Conservation (phyloP, 2,797 vertebrate genomes). For the Ambastaia sidthimunki region DNA sequence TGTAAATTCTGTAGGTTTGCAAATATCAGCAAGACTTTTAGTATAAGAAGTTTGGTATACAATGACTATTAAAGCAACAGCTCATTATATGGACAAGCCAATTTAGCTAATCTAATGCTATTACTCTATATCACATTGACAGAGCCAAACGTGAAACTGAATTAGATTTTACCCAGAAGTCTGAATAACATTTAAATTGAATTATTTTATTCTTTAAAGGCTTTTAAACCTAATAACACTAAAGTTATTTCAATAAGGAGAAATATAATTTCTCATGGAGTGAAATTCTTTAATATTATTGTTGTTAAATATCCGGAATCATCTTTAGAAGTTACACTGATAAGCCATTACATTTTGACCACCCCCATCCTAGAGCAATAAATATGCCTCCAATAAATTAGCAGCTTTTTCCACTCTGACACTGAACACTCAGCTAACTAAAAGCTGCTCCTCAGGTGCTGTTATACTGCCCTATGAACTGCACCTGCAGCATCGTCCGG, state of each 20-base stretch:
- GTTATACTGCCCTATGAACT: too few relatives aligned
- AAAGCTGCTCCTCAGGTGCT: too few relatives aligned
- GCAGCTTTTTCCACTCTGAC: too few relatives aligned
- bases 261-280: neutral
- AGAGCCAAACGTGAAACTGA: neutral
- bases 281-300: neutral
- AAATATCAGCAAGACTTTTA: neutral
- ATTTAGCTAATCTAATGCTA: neutral
- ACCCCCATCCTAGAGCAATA: too few relatives aligned
- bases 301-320: constrained; percentile 1
- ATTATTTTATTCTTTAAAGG: constrained; percentile 16
- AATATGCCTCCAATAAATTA: too few relatives aligned
- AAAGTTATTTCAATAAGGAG: neutral
- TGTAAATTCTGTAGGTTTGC: neutral
- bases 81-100: neutral
- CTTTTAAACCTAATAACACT: constrained; percentile 20
- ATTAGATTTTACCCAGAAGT: neutral
- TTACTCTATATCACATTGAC: neutral
- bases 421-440: too few relatives aligned
- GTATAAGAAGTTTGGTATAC: neutral
- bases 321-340: too few relatives aligned
- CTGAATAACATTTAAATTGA: constrained; percentile 23
- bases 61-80: neutral
- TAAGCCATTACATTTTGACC: too few relatives aligned
- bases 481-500: too few relatives aligned